These are phyloP conservation scores for Drosophila tanythrix DNA, from an alignment of 2,888 invertebrate genomes.

Conservation along the genomic window DNA sequence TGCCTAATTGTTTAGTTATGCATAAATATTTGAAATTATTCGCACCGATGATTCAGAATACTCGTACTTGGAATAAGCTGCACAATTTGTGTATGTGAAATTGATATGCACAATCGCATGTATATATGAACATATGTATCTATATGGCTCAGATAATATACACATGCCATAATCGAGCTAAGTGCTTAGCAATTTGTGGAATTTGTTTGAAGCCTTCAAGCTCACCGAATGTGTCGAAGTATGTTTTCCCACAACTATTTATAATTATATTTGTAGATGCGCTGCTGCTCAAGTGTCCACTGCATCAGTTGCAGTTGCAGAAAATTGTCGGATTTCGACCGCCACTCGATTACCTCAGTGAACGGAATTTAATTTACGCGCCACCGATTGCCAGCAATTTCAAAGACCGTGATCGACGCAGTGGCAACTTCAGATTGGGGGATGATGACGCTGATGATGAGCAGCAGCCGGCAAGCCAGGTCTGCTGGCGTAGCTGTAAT, in stretches of 20 bases:
- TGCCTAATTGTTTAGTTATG: slow-evolving; percentile 55
- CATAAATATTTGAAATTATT: slow-evolving; percentile 55
- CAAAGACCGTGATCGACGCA: slow-evolving; percentile 68
- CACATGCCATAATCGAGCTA: slow-evolving; percentile 2
- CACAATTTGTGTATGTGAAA: slow-evolving; percentile 46
- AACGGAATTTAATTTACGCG: slow-evolving; percentile 76
- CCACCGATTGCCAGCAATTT: slow-evolving; percentile 67
- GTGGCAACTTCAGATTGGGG: slow-evolving; percentile 31
- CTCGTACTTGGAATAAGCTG: slow-evolving; percentile 11
- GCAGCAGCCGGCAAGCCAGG: slow-evolving; percentile 63
- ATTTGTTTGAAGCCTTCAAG: slow-evolving; percentile 37
- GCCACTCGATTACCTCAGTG: slow-evolving; percentile 73
- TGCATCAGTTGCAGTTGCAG: slow-evolving; percentile 84
- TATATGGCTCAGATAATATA: slow-evolving; percentile 21
- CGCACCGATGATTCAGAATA: slow-evolving; percentile 46
- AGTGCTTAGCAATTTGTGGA: slow-evolving; percentile 42
- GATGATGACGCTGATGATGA: not conserved
- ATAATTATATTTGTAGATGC: slow-evolving; percentile 63
- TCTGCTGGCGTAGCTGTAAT: slow-evolving; percentile 82
- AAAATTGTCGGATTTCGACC: slow-evolving; percentile 84
- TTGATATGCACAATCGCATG: slow-evolving; percentile 44
- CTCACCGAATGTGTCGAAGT: not conserved
- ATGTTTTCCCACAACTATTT: slow-evolving; percentile 5
- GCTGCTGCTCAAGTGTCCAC: slow-evolving; percentile 82
- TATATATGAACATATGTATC: not conserved